A percentile compares a stretch with the other conserved stretches of the same genome.
Evolutionary conservation across 2,888 invertebrate species (phyloP).

Genomic region (Perithous albicinctus): DNA sequence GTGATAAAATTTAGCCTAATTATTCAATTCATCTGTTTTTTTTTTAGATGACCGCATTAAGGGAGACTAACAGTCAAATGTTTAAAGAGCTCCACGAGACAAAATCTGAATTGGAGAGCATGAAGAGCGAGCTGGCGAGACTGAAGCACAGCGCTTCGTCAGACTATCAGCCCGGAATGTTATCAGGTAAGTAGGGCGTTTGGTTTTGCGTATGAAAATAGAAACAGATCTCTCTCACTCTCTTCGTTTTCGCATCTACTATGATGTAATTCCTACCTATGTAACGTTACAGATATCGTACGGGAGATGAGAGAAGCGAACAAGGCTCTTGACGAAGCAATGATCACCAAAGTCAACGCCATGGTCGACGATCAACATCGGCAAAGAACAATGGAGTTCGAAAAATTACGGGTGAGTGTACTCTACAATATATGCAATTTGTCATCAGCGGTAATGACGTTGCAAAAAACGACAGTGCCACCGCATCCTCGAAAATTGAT

Average conservation of each 20-base stretch:
- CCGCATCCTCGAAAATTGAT: slow-evolving; percentile 15
- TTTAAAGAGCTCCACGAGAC: slow-evolving; percentile 91
- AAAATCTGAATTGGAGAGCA: slow-evolving; percentile 86
- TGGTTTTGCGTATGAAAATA: slow-evolving; percentile 44
- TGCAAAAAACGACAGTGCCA: not conserved
- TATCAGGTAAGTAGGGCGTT: slow-evolving; percentile 79
- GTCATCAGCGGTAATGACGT: slow-evolving; percentile 4
- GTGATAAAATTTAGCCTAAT: not conserved
- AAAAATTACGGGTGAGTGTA: slow-evolving; percentile 77
- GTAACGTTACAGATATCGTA: slow-evolving; percentile 79
- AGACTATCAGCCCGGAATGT: slow-evolving; percentile 84
- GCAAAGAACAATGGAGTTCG: slow-evolving; percentile 76
- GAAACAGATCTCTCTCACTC: not conserved
- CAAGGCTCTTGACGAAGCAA: slow-evolving; percentile 80
- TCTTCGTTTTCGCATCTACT: not conserved
- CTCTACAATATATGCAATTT: not conserved
- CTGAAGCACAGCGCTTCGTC: slow-evolving; percentile 77
- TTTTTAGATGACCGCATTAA: slow-evolving; percentile 85
- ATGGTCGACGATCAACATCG: slow-evolving; percentile 78
- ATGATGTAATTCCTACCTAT: not conserved
- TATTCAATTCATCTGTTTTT: slow-evolving; percentile 37
- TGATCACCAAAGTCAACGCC: slow-evolving; percentile 79
- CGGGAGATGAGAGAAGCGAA: slow-evolving; percentile 83
- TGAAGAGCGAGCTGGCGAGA: slow-evolving; percentile 79
- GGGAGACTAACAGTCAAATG: slow-evolving; percentile 90